These are phyloP conservation scores for Adineta ricciae DNA, from an alignment of 2,888 invertebrate species.

Conservation along the genomic window DNA sequence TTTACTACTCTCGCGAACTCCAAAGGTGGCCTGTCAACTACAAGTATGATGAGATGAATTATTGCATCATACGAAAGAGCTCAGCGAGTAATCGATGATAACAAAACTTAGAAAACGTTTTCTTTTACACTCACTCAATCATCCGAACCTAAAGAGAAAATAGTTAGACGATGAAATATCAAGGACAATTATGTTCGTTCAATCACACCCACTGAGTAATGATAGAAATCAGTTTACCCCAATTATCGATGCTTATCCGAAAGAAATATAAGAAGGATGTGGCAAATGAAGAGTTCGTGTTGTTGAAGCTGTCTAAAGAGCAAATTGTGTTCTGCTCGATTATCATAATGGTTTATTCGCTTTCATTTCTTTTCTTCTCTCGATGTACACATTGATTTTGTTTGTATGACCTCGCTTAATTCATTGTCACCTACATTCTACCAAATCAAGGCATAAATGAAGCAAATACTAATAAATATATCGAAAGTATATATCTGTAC, in stretches of 20 bases:
- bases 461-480: not conserved
- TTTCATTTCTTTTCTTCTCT: not conserved
- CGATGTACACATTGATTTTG: not conserved
- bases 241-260: slow-evolving; percentile 4
- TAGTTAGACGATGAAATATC: not conserved
- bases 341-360: slow-evolving; percentile 5
- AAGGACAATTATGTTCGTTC: slow-evolving; percentile 7
- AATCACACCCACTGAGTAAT: not conserved
- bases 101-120: not conserved
- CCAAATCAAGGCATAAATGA: not conserved
- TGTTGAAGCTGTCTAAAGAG: not conserved
- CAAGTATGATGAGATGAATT: not conserved
- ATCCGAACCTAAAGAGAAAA: not conserved
- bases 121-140: not conserved
- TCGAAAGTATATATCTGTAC: not conserved
- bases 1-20: not conserved
- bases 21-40: not conserved
- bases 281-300: not conserved
- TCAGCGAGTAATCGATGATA: slow-evolving; percentile 9
- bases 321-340: not conserved
- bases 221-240: slow-evolving; percentile 9
- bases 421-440: slow-evolving; percentile 5
- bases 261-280: not conserved
- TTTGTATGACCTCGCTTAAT: slow-evolving; percentile 18
- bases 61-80: not conserved